Percentiles rank a stretch among this genome's conserved stretches.
Evolutionary conservation across 2,797 vertebrate species (phyloP).

Genomic region (Galaxias olidus): DNA sequence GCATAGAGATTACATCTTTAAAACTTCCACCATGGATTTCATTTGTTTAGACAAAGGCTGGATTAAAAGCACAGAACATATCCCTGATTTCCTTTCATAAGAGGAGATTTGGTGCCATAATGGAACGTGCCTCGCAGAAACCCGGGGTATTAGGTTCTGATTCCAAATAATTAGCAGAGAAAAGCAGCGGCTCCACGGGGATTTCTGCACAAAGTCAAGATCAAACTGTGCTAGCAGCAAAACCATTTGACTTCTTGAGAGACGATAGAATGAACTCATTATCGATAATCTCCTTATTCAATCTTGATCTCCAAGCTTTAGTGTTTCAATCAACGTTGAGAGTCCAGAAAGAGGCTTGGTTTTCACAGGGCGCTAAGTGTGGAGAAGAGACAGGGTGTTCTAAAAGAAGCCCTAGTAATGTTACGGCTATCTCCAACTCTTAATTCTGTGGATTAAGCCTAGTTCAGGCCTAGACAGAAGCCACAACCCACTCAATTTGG

Average conservation of each 20-base stretch:
- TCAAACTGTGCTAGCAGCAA: constrained; percentile 58
- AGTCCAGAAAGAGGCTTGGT: constrained; percentile 60
- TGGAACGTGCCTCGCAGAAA: constrained; percentile 60
- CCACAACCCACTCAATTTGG: constrained; percentile 31
- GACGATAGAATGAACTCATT: constrained; percentile 68
- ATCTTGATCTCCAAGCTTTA: constrained; percentile 73
- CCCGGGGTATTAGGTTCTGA: constrained; percentile 61
- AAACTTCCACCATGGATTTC: constrained; percentile 60
- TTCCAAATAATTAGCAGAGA: constrained; percentile 69
- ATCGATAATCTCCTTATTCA: constrained; percentile 77
- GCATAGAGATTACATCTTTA: constrained; percentile 49
- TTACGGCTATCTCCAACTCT: too few relatives aligned
- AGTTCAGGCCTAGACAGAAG: constrained; percentile 18
- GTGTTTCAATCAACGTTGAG: constrained; percentile 75
- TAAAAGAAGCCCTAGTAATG: constrained; percentile 3
- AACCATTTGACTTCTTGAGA: constrained; percentile 62
- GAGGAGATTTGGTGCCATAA: constrained; percentile 59
- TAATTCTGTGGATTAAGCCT: too few relatives aligned
- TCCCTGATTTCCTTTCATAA: constrained; percentile 57
- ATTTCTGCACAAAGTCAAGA: constrained; percentile 64
- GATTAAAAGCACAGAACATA: constrained; percentile 65
- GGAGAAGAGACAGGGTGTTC: constrained; percentile 16
- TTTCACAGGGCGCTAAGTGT: constrained; percentile 40
- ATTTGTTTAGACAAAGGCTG: constrained; percentile 70
- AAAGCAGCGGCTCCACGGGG: constrained; percentile 56